Evolutionary conservation across 2,888 invertebrate species (phyloP).

Genomic region (Himalopsyche japonica): DNA sequence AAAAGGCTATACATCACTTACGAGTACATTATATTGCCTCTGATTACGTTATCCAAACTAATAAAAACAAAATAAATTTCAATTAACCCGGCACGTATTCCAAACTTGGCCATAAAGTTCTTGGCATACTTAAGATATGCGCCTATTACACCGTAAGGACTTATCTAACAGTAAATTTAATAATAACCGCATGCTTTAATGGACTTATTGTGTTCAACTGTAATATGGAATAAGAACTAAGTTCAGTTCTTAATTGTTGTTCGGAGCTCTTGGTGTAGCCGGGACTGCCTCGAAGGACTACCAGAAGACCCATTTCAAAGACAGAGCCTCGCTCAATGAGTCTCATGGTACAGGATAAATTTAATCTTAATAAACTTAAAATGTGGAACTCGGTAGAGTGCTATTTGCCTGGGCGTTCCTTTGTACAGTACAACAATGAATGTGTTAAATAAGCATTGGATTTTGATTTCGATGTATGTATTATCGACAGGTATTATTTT

Average conservation of each 20-base stretch:
- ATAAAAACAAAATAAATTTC: conserved; percentile 40
- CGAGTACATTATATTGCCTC: conserved; percentile 1
- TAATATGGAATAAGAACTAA: conserved; percentile 26
- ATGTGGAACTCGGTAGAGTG: conserved; percentile 3
- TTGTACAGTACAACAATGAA: background rate
- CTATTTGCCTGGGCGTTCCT: background rate
- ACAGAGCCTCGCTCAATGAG: conserved; percentile 13
- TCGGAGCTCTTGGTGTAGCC: conserved; percentile 9
- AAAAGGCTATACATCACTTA: background rate
- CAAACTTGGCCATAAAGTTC: conserved; percentile 33
- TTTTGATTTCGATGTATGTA: too few relatives aligned
- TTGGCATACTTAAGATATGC: conserved; percentile 22
- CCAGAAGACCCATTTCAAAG: background rate
- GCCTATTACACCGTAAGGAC: conserved; percentile 31
- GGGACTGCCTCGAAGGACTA: background rate
- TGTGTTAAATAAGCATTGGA: too few relatives aligned
- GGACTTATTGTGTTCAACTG: conserved; percentile 40
- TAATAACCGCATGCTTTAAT: conserved; percentile 39
- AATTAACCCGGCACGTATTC: conserved; percentile 37
- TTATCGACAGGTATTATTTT: too few relatives aligned
- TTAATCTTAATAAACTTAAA: conserved; percentile 39
- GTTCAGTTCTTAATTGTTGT: conserved; percentile 40
- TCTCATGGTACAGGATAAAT: conserved; percentile 31
- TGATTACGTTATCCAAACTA: conserved; percentile 29
- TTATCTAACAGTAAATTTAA: conserved; percentile 37